Percentiles rank a stretch among this genome's conserved stretches.
Conservation (phyloP, 2,797 vertebrate species). For the Malurus leucopterus region DNA sequence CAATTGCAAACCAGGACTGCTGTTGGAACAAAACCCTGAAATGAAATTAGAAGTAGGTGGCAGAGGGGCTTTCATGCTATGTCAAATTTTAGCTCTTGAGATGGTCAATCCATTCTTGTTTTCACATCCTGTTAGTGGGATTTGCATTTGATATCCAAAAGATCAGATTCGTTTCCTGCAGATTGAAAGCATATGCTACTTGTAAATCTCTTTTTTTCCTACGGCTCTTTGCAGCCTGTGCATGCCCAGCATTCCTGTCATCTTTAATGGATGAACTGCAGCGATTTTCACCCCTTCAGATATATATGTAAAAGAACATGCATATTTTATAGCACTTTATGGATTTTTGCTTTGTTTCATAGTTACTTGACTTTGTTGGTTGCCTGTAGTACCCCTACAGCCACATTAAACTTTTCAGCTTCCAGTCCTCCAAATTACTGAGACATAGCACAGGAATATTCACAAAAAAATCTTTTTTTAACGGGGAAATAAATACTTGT, state of each 20-base stretch:
- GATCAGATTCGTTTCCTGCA: slow-evolving; percentile 1
- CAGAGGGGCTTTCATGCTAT: background rate
- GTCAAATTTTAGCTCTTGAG: background rate
- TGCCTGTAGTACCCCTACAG: background rate
- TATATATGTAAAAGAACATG: background rate
- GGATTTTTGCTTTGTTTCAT: background rate
- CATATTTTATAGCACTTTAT: background rate
- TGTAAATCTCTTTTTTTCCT: background rate
- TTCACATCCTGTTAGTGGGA: background rate
- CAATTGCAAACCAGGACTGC: background rate
- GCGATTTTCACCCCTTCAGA: background rate
- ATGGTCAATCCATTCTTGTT: background rate
- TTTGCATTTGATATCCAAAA: slow-evolving; percentile 12
- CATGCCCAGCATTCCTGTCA: background rate
- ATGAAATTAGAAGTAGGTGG: background rate
- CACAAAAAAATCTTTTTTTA: background rate
- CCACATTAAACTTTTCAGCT: background rate
- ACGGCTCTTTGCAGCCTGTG: background rate
- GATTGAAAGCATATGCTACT: background rate
- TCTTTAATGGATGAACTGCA: background rate
- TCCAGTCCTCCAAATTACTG: background rate
- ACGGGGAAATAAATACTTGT: background rate
- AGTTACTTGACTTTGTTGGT: background rate
- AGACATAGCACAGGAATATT: background rate
- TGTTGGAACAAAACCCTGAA: background rate